These are phyloP conservation scores for Lucifuga dentata DNA, from an alignment of 2,113 vertebrate species.

Conservation along the genomic window DNA sequence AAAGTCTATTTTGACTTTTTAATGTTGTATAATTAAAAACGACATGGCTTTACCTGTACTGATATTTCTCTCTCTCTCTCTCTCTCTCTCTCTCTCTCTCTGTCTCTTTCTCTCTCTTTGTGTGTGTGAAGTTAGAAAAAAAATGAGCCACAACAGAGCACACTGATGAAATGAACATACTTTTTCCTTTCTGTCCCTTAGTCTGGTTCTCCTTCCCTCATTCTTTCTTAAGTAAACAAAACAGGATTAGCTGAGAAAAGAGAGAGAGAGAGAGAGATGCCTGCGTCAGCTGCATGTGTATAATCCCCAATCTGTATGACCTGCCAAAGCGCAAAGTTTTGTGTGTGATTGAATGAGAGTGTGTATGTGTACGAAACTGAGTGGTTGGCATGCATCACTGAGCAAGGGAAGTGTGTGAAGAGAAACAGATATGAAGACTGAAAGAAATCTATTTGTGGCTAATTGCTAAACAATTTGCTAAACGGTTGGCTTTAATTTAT, in stretches of 20 bases:
- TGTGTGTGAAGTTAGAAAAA: too few relatives aligned
- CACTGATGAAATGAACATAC: conserved; percentile 67
- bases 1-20: too few relatives aligned
- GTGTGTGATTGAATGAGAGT: conserved; percentile 41
- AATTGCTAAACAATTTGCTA: too few relatives aligned
- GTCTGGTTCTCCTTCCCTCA: conserved; percentile 11
- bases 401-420: conserved; percentile 21
- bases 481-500: too few relatives aligned
- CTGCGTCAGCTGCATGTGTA: conserved; percentile 68
- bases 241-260: conserved; percentile 74
- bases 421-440: conserved; percentile 36
- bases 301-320: conserved; percentile 75
- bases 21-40: too few relatives aligned
- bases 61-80: too few relatives aligned
- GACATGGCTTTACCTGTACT: too few relatives aligned
- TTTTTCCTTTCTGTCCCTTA: conserved; percentile 42
- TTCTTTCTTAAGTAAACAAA: conserved; percentile 74
- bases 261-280: conserved; percentile 51
- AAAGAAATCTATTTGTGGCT: conserved; percentile 16
- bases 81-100: too few relatives aligned
- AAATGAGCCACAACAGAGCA: conserved; percentile 22
- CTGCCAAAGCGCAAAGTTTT: conserved; percentile 72
- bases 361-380: conserved; percentile 40
- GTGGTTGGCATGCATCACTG: conserved; percentile 11
- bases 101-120: too few relatives aligned